A percentile compares a stretch with the other conserved stretches of the same genome.
phyloP scores from a whole-genome alignment of 2,797 vertebrate genomes.

The Acrocephalus scirpaceus region DNA sequence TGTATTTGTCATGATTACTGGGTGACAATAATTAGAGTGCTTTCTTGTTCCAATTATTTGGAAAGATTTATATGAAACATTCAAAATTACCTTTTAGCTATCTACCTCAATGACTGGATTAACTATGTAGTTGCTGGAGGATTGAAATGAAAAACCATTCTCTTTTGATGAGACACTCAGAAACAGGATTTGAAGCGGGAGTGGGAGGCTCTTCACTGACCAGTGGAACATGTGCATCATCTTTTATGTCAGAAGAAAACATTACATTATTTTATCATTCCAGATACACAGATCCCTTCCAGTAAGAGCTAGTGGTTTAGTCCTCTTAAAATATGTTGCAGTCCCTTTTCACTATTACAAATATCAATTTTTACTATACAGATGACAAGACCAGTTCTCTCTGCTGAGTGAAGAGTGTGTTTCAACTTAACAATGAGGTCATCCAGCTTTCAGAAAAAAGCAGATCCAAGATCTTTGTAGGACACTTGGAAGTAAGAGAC shows the following conservation, averaged over 20 bases:
- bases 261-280: not conserved
- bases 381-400: not conserved
- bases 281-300: not conserved
- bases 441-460: not conserved
- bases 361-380: not conserved
- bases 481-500: not conserved
- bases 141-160: not conserved
- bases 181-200: not conserved
- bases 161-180: not conserved
- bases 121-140: not conserved
- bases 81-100: not conserved
- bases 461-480: not conserved
- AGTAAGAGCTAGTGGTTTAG: not conserved
- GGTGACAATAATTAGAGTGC: not conserved
- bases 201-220: not conserved
- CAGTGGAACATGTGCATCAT: not conserved
- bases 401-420: not conserved
- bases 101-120: not conserved
- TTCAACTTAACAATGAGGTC: not conserved
- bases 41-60: not conserved
- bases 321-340: not conserved
- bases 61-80: not conserved
- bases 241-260: not conserved
- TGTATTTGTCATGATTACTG: not conserved
- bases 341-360: not conserved